Conservation (phyloP, 2,113 vertebrate species). For the Rhea pennata region DNA sequence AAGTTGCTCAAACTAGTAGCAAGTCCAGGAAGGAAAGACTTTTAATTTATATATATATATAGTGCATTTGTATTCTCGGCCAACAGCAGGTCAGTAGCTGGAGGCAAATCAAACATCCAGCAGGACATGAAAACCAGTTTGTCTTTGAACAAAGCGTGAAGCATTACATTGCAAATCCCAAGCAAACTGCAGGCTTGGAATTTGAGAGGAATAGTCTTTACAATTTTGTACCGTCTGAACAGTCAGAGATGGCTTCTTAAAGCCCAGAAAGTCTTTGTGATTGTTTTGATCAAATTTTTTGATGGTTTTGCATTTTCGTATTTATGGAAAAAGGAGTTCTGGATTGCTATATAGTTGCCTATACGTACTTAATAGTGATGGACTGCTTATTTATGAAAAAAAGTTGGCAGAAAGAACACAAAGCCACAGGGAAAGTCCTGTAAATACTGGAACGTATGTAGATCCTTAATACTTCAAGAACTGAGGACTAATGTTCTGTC, state of each 20-base stretch:
- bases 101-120: constrained; percentile 1
- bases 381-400: neutral
- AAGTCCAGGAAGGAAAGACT: neutral
- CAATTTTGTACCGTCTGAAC: neutral
- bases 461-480: neutral
- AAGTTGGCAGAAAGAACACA: neutral
- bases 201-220: neutral
- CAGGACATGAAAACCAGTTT: neutral
- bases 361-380: neutral
- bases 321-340: neutral
- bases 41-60: neutral
- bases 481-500: neutral
- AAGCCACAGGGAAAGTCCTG: neutral
- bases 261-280: neutral
- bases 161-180: neutral
- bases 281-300: neutral
- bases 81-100: neutral
- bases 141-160: neutral
- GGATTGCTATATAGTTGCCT: neutral
- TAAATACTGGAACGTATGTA: neutral
- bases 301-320: neutral
- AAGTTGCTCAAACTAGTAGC: neutral
- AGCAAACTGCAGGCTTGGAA: neutral
- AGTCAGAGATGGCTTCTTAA: neutral
- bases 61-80: neutral